Base-by-base conservation (phyloP, 2,113 vertebrate species). In the Galeopterus variegatus region DNA sequence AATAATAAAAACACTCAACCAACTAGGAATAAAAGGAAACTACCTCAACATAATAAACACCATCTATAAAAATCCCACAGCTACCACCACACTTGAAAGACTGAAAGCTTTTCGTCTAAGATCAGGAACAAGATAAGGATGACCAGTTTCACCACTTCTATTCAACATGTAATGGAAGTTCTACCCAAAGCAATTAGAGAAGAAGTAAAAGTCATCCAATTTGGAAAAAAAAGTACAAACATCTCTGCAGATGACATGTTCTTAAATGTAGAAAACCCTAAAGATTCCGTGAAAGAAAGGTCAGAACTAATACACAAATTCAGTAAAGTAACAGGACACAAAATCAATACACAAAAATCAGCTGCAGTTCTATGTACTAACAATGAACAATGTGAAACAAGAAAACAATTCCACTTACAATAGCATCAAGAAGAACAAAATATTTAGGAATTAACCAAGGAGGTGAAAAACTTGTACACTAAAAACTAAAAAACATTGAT, bases 71-170 rank as follows among this genome's bases (percentile, higher is more conserved):
- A n/a, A 48, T 56, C 23, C 36, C 60, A 69, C 31, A 90, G 69
- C 23, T 95, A 62, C 88, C 11, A 88, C 24, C 77, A 77, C 41
- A 76, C 33, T 93, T 26, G 19, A 82, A 95, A 81, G 56, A 64
- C 48, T 76, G 21, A 88, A 69, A 93, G 77, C 41, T 76, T 83
- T 76, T 58, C 79, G 23, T 76, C 36, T 60, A 93, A 60, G 36
- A 75, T 76, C 6, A 76, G 60, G 28, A 76, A 77, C 33, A 75
- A 84, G 19, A 70, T 36, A 88, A 76, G 33, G 26, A 93, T 62
- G 52, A 83, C 4, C 8, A 62, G 36, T 70, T 83, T 83, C 12
- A 45, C 36, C 8, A 75, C 31, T 58, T 48, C 70, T 56, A 76
- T 48, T 89, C 77, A 83, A 52, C 33, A 69, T 70, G 52, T 8